Evolutionary conservation across 23 tunicate species (phyloP), one percentile per base, ranked within the genome.

Genomic region (Trididemnum clinides): DNA sequence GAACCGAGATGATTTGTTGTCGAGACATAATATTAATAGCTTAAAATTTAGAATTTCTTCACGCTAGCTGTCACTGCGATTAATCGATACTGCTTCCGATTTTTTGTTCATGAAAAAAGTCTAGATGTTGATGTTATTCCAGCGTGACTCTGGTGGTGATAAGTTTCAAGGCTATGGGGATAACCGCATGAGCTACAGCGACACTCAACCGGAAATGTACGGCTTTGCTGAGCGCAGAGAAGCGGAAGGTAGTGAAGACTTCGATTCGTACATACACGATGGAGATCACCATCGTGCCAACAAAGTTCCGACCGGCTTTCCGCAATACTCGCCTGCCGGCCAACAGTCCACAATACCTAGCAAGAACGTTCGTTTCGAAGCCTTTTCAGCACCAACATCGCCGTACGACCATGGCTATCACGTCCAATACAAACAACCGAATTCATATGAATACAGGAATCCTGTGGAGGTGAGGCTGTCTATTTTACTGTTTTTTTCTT

Each of bases 211-310:
- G 27, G 90, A 86, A 20, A 72, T 76, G 12, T 92, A 86, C 51
- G 84, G 85, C 21, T 92, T 86, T 75, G 70, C 97, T 1, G 97
- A 92, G 34, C 75, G 90, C 28, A 65, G 97, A 23, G 90, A 92
- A 78, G 97, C 90, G 5, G 97, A 92, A 71, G 97, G 97, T 0
- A 86, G 91, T 23, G 97, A 92, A 77, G 91, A 92, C 50, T 92
- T 80, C 70, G 97, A 85, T 0, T 84, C 74, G 0, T 85, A 64
- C 7, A 31, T 21, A 28, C 62, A 74, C 27, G 82, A 64, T 64
- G 38, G 18, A 2, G 26, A 74, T 36, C 19, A 33, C 27, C 72
- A 32, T 21, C 82, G 49, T 23, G 81, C 54, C 51, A 64, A 77
- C 27, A 84, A 84, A 19, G 18, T 2, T 10, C 64, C 84, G 33